Conservation (phyloP, 2,888 invertebrate species). For the Callyntrura guangdongensis region DNA sequence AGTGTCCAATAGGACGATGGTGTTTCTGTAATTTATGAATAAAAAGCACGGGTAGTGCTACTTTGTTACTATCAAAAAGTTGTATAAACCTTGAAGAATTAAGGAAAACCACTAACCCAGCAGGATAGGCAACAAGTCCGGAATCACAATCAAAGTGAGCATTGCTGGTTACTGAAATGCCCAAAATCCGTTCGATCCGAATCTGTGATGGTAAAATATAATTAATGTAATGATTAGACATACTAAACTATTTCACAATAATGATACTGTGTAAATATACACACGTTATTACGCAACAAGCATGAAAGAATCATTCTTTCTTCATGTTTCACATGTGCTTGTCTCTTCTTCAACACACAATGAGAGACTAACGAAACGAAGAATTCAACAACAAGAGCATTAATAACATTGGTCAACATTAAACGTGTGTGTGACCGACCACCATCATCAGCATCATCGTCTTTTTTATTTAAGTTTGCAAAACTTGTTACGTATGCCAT, state of each 20-base stretch:
- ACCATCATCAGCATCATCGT: constrained; percentile 28
- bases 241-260: constrained; percentile 43
- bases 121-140: constrained; percentile 97
- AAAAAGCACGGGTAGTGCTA: too few species aligned
- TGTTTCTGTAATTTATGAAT: constrained; percentile 91
- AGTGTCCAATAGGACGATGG: constrained; percentile 95
- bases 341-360: constrained; percentile 59
- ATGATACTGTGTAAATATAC: neutral
- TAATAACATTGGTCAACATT: constrained; percentile 47
- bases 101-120: constrained; percentile 91
- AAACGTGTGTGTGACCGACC: constrained; percentile 49
- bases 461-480: constrained; percentile 45
- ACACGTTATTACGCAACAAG: neutral
- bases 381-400: constrained; percentile 54
- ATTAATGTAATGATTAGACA: constrained; percentile 67
- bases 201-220: constrained; percentile 90
- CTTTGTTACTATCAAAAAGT: too few species aligned
- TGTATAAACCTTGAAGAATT: neutral
- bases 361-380: constrained; percentile 53
- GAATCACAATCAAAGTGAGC: constrained; percentile 96
- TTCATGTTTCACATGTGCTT: constrained; percentile 31
- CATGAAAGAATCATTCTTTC: constrained; percentile 49
- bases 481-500: constrained; percentile 33
- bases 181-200: constrained; percentile 97
- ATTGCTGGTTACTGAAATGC: constrained; percentile 97